Evolutionary conservation across 1,140 invertebrate genomes (phyloP), one percentile per base, ranked within the genome.

Genomic region (Drosophila orosa): DNA sequence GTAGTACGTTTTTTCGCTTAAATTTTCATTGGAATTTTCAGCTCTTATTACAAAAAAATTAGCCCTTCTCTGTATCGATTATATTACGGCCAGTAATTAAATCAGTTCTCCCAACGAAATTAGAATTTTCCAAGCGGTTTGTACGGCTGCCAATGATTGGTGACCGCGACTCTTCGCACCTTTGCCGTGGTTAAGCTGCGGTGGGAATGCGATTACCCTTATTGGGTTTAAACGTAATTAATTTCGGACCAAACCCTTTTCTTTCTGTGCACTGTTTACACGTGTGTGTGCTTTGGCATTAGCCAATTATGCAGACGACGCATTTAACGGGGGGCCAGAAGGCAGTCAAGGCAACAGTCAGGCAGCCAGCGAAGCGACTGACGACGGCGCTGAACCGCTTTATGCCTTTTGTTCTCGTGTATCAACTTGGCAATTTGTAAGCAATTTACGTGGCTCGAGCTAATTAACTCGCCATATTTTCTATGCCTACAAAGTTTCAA

Each of bases 381-480:
- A 68, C 35, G 15, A 45, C n/a, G 17, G 31, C 27, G 55, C 48
- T 50, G 56, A 48, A 58, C 58, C 62, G 48, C 59, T 66, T 58
- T 71, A 58, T 59, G 80, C 50, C 60, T 59, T 80, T 74, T 80
- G 76, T 77, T 73, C 15, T 17, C 50, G 37, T 65, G 52, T 75
- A 59, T 66, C 74, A 60, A 61, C 48, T 61, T 57, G 67, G 65
- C 74, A 86, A 85, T 75, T 85, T 85, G 82, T 75, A 81, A 74
- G 73, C 80, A 78, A 87, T 86, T 86, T 81, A 87, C 79, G 59
- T 83, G 67, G 71, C 66, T 76, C 45, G 67, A 60, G 79, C 83
- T 86, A 86, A 86, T 86, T 86, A 86, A 87, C 84, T 79, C 52
- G 61, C 58, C 77, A 83, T 83, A 87, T 79, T 83, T 83, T 87